These are phyloP conservation scores for Daphoenositta chrysoptera DNA, from an alignment of 2,113 vertebrate species.

Conservation along the genomic window DNA sequence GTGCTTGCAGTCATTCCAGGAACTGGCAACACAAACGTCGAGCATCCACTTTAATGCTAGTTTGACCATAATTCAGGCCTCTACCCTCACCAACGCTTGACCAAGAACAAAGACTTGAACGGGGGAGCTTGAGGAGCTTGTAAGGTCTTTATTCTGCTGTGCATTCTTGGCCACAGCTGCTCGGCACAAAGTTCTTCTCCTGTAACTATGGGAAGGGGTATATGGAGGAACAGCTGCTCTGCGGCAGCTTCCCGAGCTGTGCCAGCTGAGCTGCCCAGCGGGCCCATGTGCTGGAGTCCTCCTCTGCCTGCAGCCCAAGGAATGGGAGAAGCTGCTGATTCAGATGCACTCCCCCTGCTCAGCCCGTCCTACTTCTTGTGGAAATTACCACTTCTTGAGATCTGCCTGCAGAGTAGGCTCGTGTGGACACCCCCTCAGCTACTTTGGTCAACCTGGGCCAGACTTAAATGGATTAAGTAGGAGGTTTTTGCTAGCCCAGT, in stretches of 20 bases:
- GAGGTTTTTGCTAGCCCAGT: conserved; percentile 22
- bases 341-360: not conserved
- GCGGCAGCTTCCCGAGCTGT: not conserved
- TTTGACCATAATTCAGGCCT: not conserved
- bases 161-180: not conserved
- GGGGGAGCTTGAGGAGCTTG: not conserved
- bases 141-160: not conserved
- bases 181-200: not conserved
- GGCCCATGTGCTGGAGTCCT: not conserved
- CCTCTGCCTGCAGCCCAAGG: not conserved
- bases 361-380: not conserved
- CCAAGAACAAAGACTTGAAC: not conserved
- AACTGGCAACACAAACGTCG: not conserved
- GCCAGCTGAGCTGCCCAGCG: not conserved
- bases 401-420: not conserved
- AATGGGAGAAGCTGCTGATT: not conserved
- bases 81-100: not conserved
- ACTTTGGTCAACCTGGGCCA: conserved; percentile 6
- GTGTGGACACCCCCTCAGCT: not conserved
- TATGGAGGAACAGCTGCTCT: not conserved
- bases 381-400: not conserved
- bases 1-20: not conserved
- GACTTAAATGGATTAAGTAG: conserved; percentile 39
- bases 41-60: not conserved
- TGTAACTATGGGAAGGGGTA: not conserved